phyloP scores from a whole-genome alignment of 2,113 vertebrate species.

The Taxidea taxus region DNA sequence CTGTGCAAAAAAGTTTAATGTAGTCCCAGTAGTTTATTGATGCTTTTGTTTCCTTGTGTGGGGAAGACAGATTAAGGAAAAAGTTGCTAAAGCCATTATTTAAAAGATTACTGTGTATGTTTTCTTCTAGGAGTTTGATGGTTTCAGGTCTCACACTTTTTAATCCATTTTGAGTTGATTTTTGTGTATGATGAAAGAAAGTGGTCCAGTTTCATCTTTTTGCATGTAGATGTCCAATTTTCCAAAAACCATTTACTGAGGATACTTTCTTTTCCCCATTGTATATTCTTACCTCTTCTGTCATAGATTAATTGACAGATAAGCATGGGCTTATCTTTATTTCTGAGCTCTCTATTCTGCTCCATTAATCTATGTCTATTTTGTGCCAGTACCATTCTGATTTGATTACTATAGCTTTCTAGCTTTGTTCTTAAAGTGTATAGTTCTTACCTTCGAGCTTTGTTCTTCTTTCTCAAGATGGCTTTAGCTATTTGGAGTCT shows the following conservation, averaged over 20 bases:
- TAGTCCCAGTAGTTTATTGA: background rate
- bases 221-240: background rate
- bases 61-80: background rate
- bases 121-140: background rate
- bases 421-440: background rate
- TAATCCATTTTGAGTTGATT: background rate
- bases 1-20: background rate
- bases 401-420: background rate
- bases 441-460: background rate
- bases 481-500: background rate
- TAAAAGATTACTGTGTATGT: background rate
- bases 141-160: background rate
- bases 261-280: background rate
- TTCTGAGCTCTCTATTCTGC: background rate
- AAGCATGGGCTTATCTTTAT: background rate
- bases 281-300: background rate
- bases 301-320: background rate
- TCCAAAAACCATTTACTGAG: background rate
- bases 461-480: background rate
- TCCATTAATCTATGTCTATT: background rate
- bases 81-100: background rate
- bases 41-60: background rate
- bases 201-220: background rate
- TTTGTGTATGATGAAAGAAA: background rate
- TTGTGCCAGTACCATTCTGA: background rate